Evolutionary conservation across 1,140 invertebrate genomes (phyloP).

Genomic region (Argopecten irradians): DNA sequence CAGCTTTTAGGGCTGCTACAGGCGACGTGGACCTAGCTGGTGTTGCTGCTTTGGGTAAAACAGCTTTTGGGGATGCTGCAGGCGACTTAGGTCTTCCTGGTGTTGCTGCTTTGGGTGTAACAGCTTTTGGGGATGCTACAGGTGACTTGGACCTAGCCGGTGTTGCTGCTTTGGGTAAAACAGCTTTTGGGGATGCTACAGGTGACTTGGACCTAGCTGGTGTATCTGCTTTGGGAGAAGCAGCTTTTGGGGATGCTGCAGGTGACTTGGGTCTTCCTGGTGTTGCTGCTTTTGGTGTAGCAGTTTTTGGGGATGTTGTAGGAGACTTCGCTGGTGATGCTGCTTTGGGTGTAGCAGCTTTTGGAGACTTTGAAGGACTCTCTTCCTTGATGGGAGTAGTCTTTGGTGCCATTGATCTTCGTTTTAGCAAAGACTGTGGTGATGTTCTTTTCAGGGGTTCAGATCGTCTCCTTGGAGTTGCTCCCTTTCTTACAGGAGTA

Average conservation of each 20-base stretch:
- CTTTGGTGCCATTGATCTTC: constrained; percentile 53
- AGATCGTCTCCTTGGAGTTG: constrained; percentile 64
- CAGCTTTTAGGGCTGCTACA: not conserved
- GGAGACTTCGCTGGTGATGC: constrained; percentile 40
- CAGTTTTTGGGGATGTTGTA: constrained; percentile 42
- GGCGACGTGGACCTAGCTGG: constrained; percentile 36
- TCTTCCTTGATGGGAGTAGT: constrained; percentile 43
- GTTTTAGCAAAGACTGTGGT: constrained; percentile 53
- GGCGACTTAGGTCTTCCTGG: constrained; percentile 34
- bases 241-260: not conserved
- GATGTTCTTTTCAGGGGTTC: constrained; percentile 31
- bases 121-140: not conserved
- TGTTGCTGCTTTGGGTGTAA: constrained; percentile 29
- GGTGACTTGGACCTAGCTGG: not conserved
- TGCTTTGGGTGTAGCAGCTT: constrained; percentile 1
- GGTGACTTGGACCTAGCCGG: constrained; percentile 36
- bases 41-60: not conserved
- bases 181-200: constrained; percentile 3
- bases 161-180: constrained; percentile 23
- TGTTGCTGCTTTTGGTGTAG: constrained; percentile 26
- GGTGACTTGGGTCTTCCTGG: not conserved
- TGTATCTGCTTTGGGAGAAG: not conserved
- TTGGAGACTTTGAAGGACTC: constrained; percentile 46
- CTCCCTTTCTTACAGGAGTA: constrained; percentile 77
- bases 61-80: not conserved